A percentile compares a stretch with the other conserved stretches of the same genome.
Evolutionary conservation across 2,113 vertebrate genomes (phyloP).

Genomic region (Cheilinus undulatus): DNA sequence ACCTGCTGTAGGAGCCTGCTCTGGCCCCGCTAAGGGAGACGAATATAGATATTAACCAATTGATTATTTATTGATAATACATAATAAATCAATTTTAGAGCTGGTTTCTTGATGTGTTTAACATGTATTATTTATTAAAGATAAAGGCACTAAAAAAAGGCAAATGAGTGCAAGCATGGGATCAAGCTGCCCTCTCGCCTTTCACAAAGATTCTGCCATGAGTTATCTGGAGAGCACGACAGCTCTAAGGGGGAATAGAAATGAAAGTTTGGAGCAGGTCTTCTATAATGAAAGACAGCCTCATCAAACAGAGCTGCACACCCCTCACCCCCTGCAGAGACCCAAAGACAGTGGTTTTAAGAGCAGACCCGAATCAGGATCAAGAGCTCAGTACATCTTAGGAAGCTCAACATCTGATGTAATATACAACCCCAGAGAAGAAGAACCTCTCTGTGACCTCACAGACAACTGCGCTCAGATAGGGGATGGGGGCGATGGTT

Average conservation of each 20-base stretch:
- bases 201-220: slow-evolving; percentile 27
- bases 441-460: slow-evolving; percentile 39
- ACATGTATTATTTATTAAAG: not conserved
- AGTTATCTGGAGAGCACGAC: slow-evolving; percentile 25
- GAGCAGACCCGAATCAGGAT: slow-evolving; percentile 15
- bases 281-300: slow-evolving; percentile 14
- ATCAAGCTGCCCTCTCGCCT: slow-evolving; percentile 26
- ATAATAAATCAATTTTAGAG: slow-evolving; percentile 1
- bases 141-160: not conserved
- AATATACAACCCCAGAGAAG: slow-evolving; percentile 26
- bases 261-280: slow-evolving; percentile 17
- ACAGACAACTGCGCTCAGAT: not conserved
- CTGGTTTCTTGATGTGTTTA: not conserved
- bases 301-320: slow-evolving; percentile 22
- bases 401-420: slow-evolving; percentile 27
- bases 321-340: slow-evolving; percentile 8
- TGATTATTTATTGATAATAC: slow-evolving; percentile 24
- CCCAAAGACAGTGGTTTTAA: slow-evolving; percentile 12
- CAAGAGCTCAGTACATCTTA: slow-evolving; percentile 43
- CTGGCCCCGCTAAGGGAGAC: slow-evolving; percentile 26
- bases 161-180: not conserved
- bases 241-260: not conserved
- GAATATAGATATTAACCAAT: slow-evolving; percentile 9
- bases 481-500: too few species aligned
- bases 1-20: slow-evolving; percentile 26